Evolutionary conservation across 2,888 invertebrate genomes (phyloP), one percentile per base, ranked within the genome.

Genomic region (Drosophila pseudotakahashii): DNA sequence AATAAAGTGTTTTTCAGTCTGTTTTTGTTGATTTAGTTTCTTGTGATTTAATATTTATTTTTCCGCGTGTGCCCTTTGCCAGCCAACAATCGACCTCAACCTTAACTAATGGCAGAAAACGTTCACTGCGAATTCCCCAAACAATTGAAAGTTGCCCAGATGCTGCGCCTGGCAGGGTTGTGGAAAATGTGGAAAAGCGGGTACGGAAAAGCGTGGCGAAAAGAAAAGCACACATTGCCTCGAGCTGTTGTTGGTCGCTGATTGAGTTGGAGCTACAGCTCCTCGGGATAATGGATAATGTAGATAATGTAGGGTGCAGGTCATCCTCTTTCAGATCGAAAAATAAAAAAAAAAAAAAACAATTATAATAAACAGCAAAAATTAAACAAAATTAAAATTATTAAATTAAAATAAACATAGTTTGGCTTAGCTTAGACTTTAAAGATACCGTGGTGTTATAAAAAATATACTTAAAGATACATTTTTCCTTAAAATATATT

Each of bases 81-180:
- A 7, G 47, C 32, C 36, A 41, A 1, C 47, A 32, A 37, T 52
- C 37, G 59, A 51, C 36, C 51, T 42, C 66, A 60, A 42, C 39
- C 63, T 64, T 62, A 67, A 72, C 71, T 81, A 85, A 85, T 81
- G 81, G 75, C 78, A 59, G 67, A 72, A 81, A 83, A 78, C 73
- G 79, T 76, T 86, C 75, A 62, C 55, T 59, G 7, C 58, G 44
- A 78, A 86, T 76, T 79, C 84, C 83, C 83, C 73, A 57, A 86
- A 75, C 84, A 79, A 83, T 81, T 86, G 79, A 83, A 86, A 83
- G 62, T 79, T 83, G 72, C 39, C 60, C 51, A 41, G 26, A 23
- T 10, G 30, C 48, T 34, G 32, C 11, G 47, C 32, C 47, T 30
- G 32, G 11, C 11, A 32, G 47, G 16, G 11, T 32, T 14, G 41